These are phyloP conservation scores for Resseliella maxima DNA, from an alignment of 2,888 invertebrate species.

Conservation along the genomic window DNA sequence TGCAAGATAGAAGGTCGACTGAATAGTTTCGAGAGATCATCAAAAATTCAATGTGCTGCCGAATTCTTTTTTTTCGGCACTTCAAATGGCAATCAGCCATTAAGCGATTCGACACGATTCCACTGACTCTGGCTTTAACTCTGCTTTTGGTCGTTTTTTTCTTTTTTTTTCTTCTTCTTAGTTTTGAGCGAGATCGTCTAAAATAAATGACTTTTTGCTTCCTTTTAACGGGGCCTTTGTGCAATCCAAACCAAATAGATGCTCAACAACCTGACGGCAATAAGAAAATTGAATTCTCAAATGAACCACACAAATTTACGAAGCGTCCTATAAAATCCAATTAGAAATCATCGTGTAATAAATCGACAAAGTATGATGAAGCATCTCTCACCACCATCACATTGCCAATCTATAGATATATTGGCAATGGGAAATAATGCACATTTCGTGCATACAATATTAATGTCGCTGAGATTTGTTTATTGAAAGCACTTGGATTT, in stretches of 20 bases:
- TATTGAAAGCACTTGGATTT: not conserved
- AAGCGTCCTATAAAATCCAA: conserved; percentile 17
- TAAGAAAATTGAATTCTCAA: conserved; percentile 27
- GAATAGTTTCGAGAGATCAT: conserved; percentile 18
- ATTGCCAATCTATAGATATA: not conserved
- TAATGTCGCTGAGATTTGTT: conserved; percentile 39
- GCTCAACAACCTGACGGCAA: conserved; percentile 44
- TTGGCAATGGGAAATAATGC: conserved; percentile 53
- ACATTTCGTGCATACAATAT: conserved; percentile 51
- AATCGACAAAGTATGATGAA: conserved; percentile 31
- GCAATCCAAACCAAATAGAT: not conserved
- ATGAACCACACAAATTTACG: conserved; percentile 43
- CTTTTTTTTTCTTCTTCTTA: too few species aligned
- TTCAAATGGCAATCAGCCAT: conserved; percentile 1
- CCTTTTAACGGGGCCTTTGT: not conserved
- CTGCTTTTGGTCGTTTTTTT: too few species aligned
- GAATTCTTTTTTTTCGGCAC: conserved; percentile 22
- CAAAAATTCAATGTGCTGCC: not conserved
- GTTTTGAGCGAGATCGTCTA: not conserved
- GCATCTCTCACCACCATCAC: not conserved
- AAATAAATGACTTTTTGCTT: conserved; percentile 1
- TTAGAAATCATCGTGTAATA: conserved; percentile 49
- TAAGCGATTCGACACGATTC: conserved; percentile 21
- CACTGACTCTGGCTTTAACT: not conserved
- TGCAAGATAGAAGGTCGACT: conserved; percentile 40